Conservation (phyloP, 1,140 invertebrate species). For the Atta texana region DNA sequence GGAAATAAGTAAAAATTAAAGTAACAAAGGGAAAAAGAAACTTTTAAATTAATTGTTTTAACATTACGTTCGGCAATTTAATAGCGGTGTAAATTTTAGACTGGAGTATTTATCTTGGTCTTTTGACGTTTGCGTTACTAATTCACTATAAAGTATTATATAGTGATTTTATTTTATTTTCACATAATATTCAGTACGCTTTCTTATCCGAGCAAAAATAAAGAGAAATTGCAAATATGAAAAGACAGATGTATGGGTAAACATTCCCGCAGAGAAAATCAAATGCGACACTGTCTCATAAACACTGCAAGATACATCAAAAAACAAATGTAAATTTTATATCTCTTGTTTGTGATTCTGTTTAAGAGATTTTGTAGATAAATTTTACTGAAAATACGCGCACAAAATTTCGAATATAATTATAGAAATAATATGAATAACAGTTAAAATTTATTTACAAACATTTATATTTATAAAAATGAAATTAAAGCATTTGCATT, state of each 20-base stretch:
- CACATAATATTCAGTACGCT: background rate
- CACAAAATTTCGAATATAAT: background rate
- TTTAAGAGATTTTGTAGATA: background rate
- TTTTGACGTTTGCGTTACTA: background rate
- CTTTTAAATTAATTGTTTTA: background rate
- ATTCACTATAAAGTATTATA: background rate
- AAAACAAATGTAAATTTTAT: conserved; percentile 23
- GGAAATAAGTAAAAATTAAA: background rate
- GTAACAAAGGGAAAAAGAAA: background rate
- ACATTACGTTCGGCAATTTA: background rate
- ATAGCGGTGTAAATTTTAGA: background rate
- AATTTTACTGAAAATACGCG: conserved; percentile 1
- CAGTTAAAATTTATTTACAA: background rate
- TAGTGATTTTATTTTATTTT: conserved; percentile 5
- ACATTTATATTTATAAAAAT: conserved; percentile 5
- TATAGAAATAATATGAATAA: background rate
- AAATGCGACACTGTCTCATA: background rate
- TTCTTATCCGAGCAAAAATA: background rate
- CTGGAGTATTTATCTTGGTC: background rate
- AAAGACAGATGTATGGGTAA: background rate
- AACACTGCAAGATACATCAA: background rate
- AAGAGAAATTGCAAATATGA: background rate
- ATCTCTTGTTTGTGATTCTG: background rate
- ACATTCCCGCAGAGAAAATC: background rate
- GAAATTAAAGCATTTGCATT: background rate